Evolutionary conservation across 2,888 invertebrate species (phyloP).

Genomic region (Macrophya alboannulata): DNA sequence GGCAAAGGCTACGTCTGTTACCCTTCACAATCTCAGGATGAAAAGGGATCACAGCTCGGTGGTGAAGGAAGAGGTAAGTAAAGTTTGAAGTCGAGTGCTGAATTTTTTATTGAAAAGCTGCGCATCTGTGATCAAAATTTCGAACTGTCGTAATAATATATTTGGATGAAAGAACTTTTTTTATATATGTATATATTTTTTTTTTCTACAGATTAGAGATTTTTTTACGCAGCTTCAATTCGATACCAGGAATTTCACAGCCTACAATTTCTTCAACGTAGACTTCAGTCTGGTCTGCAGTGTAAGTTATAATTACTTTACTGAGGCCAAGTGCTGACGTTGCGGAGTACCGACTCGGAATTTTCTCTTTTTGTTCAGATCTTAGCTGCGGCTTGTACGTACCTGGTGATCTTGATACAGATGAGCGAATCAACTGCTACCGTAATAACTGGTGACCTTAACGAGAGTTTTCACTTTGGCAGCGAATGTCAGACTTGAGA

Average conservation of each 20-base stretch:
- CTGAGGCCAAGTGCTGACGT: background rate
- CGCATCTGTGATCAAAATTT: background rate
- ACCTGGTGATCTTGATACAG: constrained; percentile 13
- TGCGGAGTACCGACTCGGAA: no score
- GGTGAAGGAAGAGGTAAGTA: background rate
- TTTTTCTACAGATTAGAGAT: background rate
- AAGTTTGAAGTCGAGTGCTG: background rate
- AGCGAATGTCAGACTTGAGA: background rate
- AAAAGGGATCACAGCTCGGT: background rate
- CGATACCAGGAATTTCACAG: background rate
- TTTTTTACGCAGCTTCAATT: constrained; percentile 18
- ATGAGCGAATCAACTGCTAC: background rate
- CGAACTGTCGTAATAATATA: background rate
- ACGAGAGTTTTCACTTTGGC: background rate
- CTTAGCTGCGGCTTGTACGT: background rate
- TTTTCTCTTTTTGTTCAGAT: background rate
- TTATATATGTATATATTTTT: background rate
- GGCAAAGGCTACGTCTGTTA: background rate
- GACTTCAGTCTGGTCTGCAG: background rate
- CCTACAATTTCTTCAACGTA: background rate
- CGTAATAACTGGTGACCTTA: no score
- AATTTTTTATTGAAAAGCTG: background rate
- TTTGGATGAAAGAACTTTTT: background rate
- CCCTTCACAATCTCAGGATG: background rate
- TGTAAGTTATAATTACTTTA: background rate